Percentiles rank a stretch among this genome's conserved stretches.
Evolutionary conservation across 2,113 vertebrate genomes (phyloP).

Genomic region (Odocoileus hemionus): DNA sequence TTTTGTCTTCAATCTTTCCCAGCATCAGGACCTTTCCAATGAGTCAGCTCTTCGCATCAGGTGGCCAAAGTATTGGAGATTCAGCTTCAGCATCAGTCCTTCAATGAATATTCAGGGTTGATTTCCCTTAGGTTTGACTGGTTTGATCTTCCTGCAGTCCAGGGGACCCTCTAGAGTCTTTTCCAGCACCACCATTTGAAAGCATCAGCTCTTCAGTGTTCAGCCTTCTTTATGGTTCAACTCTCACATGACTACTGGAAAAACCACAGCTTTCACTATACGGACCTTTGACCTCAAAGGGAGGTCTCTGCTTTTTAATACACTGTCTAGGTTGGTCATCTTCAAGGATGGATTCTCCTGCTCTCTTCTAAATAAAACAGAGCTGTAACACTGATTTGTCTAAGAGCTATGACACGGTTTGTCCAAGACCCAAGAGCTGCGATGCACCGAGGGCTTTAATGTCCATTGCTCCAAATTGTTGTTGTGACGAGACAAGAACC

Average conservation of each 20-base stretch:
- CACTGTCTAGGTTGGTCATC: background rate
- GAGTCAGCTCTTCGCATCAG: fast-evolving
- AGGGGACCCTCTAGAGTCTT: background rate
- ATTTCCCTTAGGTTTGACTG: background rate
- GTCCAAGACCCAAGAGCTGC: too few relatives aligned
- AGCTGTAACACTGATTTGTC: too few relatives aligned
- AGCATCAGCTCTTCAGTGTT: background rate
- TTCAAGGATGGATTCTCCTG: too few relatives aligned
- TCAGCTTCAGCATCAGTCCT: background rate
- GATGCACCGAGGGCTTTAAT: too few relatives aligned
- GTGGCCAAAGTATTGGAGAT: background rate
- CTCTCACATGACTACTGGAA: background rate
- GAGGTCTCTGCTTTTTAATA: background rate
- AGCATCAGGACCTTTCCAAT: background rate
- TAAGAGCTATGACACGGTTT: too few relatives aligned
- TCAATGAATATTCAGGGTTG: background rate
- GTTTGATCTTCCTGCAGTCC: background rate
- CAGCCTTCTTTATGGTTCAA: background rate
- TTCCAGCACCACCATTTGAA: background rate
- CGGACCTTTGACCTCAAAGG: background rate
- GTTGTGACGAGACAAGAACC: too few relatives aligned
- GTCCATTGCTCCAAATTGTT: too few relatives aligned
- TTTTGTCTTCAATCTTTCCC: background rate
- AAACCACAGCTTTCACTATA: background rate
- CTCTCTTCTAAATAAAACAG: too few relatives aligned